These are phyloP conservation scores for Piprites chloris DNA, from an alignment of 2,113 vertebrate genomes.

Conservation along the genomic window DNA sequence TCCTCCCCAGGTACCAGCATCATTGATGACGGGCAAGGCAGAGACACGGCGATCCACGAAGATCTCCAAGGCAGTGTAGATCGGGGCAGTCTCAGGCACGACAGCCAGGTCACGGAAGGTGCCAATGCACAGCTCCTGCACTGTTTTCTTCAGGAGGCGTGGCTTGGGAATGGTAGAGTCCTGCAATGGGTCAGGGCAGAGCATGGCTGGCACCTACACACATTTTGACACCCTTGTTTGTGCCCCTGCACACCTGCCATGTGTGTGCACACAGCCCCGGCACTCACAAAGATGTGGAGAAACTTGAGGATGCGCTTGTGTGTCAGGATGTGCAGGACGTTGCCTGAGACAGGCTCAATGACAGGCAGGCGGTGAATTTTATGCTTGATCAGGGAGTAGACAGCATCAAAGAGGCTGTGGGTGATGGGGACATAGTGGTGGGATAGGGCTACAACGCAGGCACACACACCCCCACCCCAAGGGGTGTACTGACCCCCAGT, in stretches of 20 bases:
- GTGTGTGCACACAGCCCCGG: accelerated
- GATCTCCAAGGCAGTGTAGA: constrained; percentile 85
- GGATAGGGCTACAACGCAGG: neutral
- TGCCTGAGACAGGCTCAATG: constrained; percentile 89
- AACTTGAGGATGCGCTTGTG: constrained; percentile 98
- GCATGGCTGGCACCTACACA: neutral
- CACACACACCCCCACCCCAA: too few species aligned
- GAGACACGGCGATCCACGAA: constrained; percentile 94
- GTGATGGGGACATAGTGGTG: neutral
- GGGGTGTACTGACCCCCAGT: neutral
- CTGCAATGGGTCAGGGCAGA: constrained; percentile 53
- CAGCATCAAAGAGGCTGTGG: constrained; percentile 90
- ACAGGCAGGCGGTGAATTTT: constrained; percentile 95
- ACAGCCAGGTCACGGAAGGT: constrained; percentile 90
- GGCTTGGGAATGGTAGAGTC: constrained; percentile 82
- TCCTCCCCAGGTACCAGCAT: constrained; percentile 71
- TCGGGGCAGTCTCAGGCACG: constrained; percentile 77
- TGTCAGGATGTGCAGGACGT: constrained; percentile 91
- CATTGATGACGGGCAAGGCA: constrained; percentile 87
- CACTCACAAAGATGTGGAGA: constrained; percentile 88
- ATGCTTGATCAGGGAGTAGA: constrained; percentile 90
- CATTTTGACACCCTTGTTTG: neutral
- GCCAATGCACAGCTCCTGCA: constrained; percentile 87
- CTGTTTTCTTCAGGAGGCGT: constrained; percentile 78
- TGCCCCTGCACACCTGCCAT: neutral